Conservation (phyloP, 37 sponge, comb jelly and placozoan genomes). For the Theonella swinhoei region DNA sequence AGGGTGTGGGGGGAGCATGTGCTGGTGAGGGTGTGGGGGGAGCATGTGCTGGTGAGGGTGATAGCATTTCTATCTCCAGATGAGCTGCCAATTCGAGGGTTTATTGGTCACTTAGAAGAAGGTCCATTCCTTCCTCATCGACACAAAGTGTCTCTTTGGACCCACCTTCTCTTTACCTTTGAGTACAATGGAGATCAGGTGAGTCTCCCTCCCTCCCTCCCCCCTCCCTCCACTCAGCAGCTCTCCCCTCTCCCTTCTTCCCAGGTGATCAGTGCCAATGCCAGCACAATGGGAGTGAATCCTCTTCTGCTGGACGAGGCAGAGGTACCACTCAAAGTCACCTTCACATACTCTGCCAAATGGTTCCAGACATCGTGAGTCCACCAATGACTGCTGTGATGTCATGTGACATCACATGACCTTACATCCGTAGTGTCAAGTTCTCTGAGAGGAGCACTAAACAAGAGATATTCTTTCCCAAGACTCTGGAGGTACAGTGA, state of each 20-base stretch:
- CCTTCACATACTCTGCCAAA: slow-evolving; percentile 77
- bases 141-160: slow-evolving; percentile 83
- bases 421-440: not conserved
- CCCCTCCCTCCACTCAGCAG: not conserved
- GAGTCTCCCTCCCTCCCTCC: not conserved
- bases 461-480: slow-evolving; percentile 59
- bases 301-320: slow-evolving; percentile 75
- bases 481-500: slow-evolving; percentile 56
- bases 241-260: no score
- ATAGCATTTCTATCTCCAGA: slow-evolving; percentile 69
- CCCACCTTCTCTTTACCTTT: slow-evolving; percentile 84
- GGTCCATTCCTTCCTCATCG: slow-evolving; percentile 81
- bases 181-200: slow-evolving; percentile 79
- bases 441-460: slow-evolving; percentile 40
- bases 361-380: slow-evolving; percentile 79
- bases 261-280: slow-evolving; percentile 84
- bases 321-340: slow-evolving; percentile 66
- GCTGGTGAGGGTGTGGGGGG: no score
- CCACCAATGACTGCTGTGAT: not conserved
- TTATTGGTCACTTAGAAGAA: slow-evolving; percentile 92
- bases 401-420: not conserved
- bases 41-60: no score
- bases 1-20: no score
- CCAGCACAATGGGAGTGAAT: slow-evolving; percentile 58
- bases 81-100: slow-evolving; percentile 90